A percentile compares a stretch with the other conserved stretches of the same genome.
Evolutionary conservation across 1,140 invertebrate genomes (phyloP).

Genomic region (Aphidius gifuensis): DNA sequence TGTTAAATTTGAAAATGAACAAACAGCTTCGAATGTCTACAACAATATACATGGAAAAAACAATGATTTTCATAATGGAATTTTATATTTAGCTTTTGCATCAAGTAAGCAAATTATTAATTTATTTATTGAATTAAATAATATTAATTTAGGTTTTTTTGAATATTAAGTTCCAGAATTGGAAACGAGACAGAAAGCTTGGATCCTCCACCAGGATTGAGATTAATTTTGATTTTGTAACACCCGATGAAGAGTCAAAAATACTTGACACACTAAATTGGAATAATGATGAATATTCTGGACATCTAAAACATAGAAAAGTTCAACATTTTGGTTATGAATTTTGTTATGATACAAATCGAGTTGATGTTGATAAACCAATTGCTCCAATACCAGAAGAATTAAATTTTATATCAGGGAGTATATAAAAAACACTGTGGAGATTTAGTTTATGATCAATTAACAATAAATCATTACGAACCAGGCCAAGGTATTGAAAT

Average conservation of each 20-base stretch:
- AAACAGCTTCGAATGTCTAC: conserved; percentile 56
- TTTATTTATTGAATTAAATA: background rate
- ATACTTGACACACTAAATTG: conserved; percentile 66
- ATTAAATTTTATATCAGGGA: conserved; percentile 66
- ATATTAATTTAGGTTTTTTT: background rate
- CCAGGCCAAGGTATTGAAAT: conserved; percentile 78
- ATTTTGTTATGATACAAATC: conserved; percentile 87
- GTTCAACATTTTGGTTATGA: conserved; percentile 94
- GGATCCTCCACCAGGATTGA: conserved; percentile 67
- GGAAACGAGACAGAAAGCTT: conserved; percentile 32
- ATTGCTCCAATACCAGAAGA: conserved; percentile 69
- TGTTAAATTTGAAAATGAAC: conserved; percentile 56
- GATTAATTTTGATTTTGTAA: conserved; percentile 73
- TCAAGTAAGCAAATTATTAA: conserved; percentile 47
- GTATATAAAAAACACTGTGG: conserved; percentile 54
- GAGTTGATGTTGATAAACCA: conserved; percentile 73
- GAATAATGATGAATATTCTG: conserved; percentile 43
- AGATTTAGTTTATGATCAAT: conserved; percentile 73
- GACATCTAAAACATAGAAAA: conserved; percentile 75
- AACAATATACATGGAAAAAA: conserved; percentile 57
- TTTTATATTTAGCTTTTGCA: conserved; percentile 66
- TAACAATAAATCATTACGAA: conserved; percentile 89
- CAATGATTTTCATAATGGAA: conserved; percentile 56
- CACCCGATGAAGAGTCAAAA: conserved; percentile 65
- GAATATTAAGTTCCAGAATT: conserved; percentile 47